A percentile compares a stretch with the other conserved stretches of the same genome.
Evolutionary conservation across 2,797 vertebrate genomes (phyloP).

Genomic region (Salarias fasciatus): DNA sequence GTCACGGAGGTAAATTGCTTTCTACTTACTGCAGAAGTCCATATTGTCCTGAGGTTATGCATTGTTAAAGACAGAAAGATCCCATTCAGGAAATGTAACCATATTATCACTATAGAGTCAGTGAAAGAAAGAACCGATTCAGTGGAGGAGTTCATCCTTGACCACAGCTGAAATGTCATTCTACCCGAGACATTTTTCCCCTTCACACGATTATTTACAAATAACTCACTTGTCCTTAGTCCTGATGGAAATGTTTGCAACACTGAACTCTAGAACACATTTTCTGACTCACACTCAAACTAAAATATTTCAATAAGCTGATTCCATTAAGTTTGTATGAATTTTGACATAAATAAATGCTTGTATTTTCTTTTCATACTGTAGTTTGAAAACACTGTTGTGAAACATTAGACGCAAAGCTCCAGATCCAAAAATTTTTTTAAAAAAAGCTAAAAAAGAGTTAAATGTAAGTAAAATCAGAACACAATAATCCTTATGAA

Average conservation of each 20-base stretch:
- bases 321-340: too few relatives aligned
- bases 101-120: neutral
- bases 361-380: too few relatives aligned
- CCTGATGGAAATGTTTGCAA: neutral
- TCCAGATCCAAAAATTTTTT: constrained; percentile 2
- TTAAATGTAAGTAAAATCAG: too few relatives aligned
- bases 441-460: neutral
- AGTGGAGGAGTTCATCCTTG: neutral
- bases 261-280: neutral
- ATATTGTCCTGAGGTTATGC: neutral
- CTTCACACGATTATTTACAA: neutral
- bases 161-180: neutral
- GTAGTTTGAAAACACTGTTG: neutral
- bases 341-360: too few relatives aligned
- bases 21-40: constrained; percentile 4
- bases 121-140: constrained; percentile 28
- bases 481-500: neutral
- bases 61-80: constrained; percentile 25
- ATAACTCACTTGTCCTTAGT: neutral
- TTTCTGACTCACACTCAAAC: too few relatives aligned
- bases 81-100: constrained; percentile 17
- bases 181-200: neutral
- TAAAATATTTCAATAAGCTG: neutral
- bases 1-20: constrained; percentile 2
- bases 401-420: too few relatives aligned